Evolutionary conservation across 2,888 invertebrate genomes (phyloP).

Genomic region (Xylophagus ater): DNA sequence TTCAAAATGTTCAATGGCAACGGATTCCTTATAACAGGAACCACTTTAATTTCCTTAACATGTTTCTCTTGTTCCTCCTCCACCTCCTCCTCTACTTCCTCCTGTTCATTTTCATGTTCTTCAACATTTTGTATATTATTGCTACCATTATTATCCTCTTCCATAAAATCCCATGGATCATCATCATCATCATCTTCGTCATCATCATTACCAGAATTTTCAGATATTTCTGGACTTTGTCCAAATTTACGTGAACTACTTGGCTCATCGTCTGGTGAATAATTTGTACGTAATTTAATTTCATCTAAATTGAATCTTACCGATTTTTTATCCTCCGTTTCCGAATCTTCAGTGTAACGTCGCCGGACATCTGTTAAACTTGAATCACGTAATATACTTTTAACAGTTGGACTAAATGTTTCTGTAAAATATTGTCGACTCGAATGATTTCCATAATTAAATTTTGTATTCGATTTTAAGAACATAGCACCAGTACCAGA

Average conservation of each 20-base stretch:
- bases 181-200: constrained; percentile 26
- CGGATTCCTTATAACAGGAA: constrained; percentile 30
- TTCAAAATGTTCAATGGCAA: constrained; percentile 4
- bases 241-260: constrained; percentile 25
- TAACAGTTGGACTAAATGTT: constrained; percentile 33
- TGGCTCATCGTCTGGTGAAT: constrained; percentile 28
- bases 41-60: constrained; percentile 35
- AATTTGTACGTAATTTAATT: constrained; percentile 20
- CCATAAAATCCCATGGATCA: constrained; percentile 28
- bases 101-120: constrained; percentile 11
- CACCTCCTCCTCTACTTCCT: too few relatives aligned
- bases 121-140: constrained; percentile 21
- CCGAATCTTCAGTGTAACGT: constrained; percentile 23
- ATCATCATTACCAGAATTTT: constrained; percentile 27
- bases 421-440: constrained; percentile 16
- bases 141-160: constrained; percentile 24
- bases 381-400: constrained; percentile 55
- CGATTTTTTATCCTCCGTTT: constrained; percentile 59
- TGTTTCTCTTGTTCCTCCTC: constrained; percentile 35
- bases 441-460: constrained; percentile 9
- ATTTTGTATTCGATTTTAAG: constrained; percentile 45
- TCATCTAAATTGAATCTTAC: constrained; percentile 51
- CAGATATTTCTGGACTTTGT: constrained; percentile 29
- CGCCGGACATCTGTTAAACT: constrained; percentile 36
- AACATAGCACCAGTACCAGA: constrained; percentile 52